Evolutionary conservation across 2,888 invertebrate genomes (phyloP), one percentile per base, ranked within the genome.

Genomic region (Campaea margaritaria): DNA sequence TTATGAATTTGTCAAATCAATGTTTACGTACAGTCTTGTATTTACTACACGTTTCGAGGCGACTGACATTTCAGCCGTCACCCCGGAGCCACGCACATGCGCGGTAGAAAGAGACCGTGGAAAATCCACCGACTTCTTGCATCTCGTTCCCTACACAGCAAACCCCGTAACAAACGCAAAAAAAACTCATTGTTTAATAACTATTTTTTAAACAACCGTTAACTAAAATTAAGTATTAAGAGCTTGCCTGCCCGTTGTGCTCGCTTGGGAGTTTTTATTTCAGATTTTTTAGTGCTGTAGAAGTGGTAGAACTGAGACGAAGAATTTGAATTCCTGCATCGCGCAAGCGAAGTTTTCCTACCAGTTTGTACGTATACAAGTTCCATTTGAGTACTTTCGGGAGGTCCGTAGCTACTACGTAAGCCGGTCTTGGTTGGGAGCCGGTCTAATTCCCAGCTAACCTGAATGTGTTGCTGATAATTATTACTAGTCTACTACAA

Each of bases 371-470:
- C 79, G 79, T 75, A 76, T 72, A 73, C 47, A 46, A 54, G 3
- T 21, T 54, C 27, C 12, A 10, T 3, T 0, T 0, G 0, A 0
- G 8, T 0, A 0, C 2, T 1, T 0, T n/a, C 51, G 83, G 89
- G 83, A 44, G 82, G 89, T 90, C 89, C 90, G 86, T 88, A 81
- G 90, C 89, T 89, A 90, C 90, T 86, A 77, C 83, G 89, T 83
- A 65, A 65, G 76, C 84, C 85, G 89, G 89, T 82, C 69, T 58
- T 82, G 88, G 84, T 83, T 74, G 76, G 85, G 86, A 86, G 75
- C 90, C 89, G 88, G 85, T 79, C 83, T 83, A 85, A 78, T 66
- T 87, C 87, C 83, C 78, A 73, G 86, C 81, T 84, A 83, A 83
- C 81, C 79, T 85, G 82, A 78, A 82, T 80, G 46, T 49, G 11